Percentiles rank a stretch among this genome's conserved stretches.
Evolutionary conservation across 2,113 vertebrate genomes (phyloP).

Genomic region (Cyprinus carpio): DNA sequence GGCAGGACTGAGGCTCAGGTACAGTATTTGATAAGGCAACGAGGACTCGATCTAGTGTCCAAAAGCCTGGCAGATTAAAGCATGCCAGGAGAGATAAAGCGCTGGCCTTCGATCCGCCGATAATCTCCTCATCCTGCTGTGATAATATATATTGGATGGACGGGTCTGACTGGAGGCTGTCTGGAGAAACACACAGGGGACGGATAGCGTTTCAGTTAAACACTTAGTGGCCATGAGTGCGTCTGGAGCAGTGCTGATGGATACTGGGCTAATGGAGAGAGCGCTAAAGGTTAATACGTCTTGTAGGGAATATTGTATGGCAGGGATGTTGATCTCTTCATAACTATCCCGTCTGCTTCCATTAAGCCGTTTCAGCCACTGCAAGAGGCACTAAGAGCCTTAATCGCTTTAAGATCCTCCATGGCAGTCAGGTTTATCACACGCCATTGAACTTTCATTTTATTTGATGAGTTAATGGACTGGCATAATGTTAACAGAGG

Average conservation of each 20-base stretch:
- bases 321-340: conserved; percentile 70
- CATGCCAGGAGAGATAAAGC: conserved; percentile 56
- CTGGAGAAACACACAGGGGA: conserved; percentile 72
- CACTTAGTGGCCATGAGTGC: too few relatives aligned
- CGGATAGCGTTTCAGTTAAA: conserved; percentile 79
- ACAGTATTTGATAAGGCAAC: conserved; percentile 8
- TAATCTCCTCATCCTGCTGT: conserved; percentile 72
- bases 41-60: conserved; percentile 42
- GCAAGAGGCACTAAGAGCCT: conserved; percentile 21
- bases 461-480: conserved; percentile 63
- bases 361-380: conserved; percentile 56
- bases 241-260: conserved; percentile 62
- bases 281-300: conserved; percentile 73
- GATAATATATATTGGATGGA: conserved; percentile 74
- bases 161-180: conserved; percentile 69
- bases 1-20: conserved; percentile 32
- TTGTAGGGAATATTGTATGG: conserved; percentile 58
- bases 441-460: conserved; percentile 56
- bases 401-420: conserved; percentile 48
- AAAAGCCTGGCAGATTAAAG: conserved; percentile 52
- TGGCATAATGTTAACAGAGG: conserved; percentile 54
- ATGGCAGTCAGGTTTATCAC: conserved; percentile 44
- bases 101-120: conserved; percentile 63
- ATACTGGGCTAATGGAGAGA: conserved; percentile 78
- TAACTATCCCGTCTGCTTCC: conserved; percentile 56